Conservation (phyloP, 2,888 invertebrate genomes). For the Odontomyia ornata region DNA sequence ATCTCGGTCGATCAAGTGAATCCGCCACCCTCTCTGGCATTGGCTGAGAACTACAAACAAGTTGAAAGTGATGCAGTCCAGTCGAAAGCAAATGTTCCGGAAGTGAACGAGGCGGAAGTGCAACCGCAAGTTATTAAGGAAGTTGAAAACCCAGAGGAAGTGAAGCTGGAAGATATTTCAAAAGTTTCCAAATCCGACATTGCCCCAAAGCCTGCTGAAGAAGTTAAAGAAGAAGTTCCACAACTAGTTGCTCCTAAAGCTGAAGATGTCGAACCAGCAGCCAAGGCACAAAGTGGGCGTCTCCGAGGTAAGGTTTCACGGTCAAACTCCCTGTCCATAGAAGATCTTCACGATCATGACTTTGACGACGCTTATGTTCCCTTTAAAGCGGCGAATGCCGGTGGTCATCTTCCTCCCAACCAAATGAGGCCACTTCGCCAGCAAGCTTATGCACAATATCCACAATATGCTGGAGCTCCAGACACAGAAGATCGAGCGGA, state of each 20-base stretch:
- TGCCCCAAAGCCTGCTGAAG: not conserved
- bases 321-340: not conserved
- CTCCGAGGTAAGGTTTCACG: not conserved
- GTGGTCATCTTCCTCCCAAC: not conserved
- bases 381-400: slow-evolving; percentile 3
- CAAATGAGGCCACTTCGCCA: not conserved
- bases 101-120: not conserved
- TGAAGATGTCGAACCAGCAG: not conserved
- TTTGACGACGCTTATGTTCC: slow-evolving; percentile 22
- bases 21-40: slow-evolving; percentile 11
- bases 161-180: not conserved
- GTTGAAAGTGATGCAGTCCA: not conserved
- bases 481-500: not conserved
- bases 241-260: not conserved
- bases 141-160: not conserved
- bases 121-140: not conserved
- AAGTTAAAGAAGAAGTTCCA: not conserved
- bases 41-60: not conserved
- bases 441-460: not conserved
- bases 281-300: not conserved
- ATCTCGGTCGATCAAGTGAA: slow-evolving; percentile 26
- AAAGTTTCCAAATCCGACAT: not conserved
- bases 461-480: not conserved
- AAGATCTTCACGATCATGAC: not conserved
- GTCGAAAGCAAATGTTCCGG: not conserved